phyloP scores from a whole-genome alignment of 35 echinoderm and acorn worm species.

The Lytechinus variegatus region DNA sequence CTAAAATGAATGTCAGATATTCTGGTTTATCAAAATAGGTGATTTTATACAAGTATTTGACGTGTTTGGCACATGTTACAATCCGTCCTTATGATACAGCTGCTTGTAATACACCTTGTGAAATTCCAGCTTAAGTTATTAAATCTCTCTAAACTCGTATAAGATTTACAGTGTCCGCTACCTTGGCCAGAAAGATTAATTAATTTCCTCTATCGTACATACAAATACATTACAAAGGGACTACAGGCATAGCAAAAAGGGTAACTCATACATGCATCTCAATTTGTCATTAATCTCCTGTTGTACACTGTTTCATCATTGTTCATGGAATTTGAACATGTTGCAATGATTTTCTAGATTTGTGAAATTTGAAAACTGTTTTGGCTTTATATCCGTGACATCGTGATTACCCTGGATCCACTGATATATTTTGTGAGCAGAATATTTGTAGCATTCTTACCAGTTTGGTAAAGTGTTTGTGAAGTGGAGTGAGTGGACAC shows the following conservation, averaged over 20 bases:
- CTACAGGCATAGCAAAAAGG: not conserved
- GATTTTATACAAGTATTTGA: not conserved
- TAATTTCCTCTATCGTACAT: conserved; percentile 2
- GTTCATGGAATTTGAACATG: not conserved
- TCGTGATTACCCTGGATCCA: not conserved
- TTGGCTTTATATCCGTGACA: not conserved
- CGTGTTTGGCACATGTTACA: not conserved
- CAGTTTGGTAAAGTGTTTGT: not conserved
- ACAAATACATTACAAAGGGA: not conserved
- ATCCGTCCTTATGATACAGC: not conserved
- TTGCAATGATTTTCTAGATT: not conserved
- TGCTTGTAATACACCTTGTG: conserved; percentile 1
- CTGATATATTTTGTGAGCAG: not conserved
- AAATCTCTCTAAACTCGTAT: not conserved
- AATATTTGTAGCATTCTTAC: not conserved
- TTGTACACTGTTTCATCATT: not conserved
- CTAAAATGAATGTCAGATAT: not conserved
- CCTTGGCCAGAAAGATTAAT: conserved; percentile 1
- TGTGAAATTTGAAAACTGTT: not conserved
- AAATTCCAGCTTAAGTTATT: not conserved
- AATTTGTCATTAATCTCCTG: not conserved
- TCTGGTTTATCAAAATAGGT: not conserved
- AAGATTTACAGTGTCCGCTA: conserved; percentile 12
- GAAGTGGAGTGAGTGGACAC: not conserved
- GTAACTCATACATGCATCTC: not conserved